These are phyloP conservation scores for Latrodectus hesperus DNA, from an alignment of 2,888 invertebrate species.

Conservation along the genomic window DNA sequence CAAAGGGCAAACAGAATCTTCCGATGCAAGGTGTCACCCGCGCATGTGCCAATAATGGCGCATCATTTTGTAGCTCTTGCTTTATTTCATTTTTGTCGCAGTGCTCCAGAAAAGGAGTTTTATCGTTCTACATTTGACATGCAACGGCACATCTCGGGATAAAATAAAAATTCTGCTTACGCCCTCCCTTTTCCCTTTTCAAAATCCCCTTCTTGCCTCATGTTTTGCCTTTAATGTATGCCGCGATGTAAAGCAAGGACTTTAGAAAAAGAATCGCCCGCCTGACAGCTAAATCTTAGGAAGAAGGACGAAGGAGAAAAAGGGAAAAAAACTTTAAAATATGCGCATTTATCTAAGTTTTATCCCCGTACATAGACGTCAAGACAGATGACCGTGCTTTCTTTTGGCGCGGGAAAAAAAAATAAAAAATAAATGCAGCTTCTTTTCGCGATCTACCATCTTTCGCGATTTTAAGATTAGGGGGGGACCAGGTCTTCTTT, in stretches of 20 bases:
- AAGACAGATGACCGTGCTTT: slow-evolving; percentile 63
- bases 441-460: slow-evolving; percentile 34
- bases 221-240: slow-evolving; percentile 69
- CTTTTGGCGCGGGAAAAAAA: slow-evolving; percentile 23
- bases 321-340: slow-evolving; percentile 62
- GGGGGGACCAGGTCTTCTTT: slow-evolving; percentile 13
- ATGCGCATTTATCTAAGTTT: slow-evolving; percentile 69
- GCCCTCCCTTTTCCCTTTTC: slow-evolving; percentile 38
- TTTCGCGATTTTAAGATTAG: slow-evolving; percentile 53
- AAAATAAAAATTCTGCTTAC: slow-evolving; percentile 67
- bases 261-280: slow-evolving; percentile 59
- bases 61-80: slow-evolving; percentile 69
- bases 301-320: slow-evolving; percentile 14
- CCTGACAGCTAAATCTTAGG: slow-evolving; percentile 67
- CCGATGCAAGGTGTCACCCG: slow-evolving; percentile 43
- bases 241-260: slow-evolving; percentile 67
- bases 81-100: slow-evolving; percentile 70
- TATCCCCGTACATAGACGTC: slow-evolving; percentile 60
- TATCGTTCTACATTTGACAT: slow-evolving; percentile 69
- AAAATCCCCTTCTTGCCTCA: slow-evolving; percentile 64
- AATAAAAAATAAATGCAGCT: background rate
- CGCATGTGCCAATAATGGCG: slow-evolving; percentile 70
- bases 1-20: slow-evolving; percentile 44
- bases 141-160: slow-evolving; percentile 66
- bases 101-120: slow-evolving; percentile 66